phyloP scores from a whole-genome alignment of 2,888 invertebrate species.

The Drosophila austrosaltans region DNA sequence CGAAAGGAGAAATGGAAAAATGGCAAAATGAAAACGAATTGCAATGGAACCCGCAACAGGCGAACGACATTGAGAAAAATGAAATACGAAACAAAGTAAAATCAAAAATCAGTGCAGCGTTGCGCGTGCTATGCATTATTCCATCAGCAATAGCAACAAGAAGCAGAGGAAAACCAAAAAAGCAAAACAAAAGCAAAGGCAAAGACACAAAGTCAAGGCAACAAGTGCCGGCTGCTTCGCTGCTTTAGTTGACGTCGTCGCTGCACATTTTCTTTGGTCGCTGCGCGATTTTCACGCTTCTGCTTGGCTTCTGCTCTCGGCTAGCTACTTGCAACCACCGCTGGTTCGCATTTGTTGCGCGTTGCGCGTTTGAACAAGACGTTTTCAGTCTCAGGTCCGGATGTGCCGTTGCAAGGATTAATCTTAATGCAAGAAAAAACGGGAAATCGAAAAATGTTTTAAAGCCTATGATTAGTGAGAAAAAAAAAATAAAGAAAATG shows the following conservation, averaged over 20 bases:
- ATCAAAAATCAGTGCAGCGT: conserved; percentile 62
- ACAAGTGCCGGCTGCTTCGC: conserved; percentile 33
- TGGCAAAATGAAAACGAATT: conserved; percentile 16
- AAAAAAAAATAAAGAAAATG: conserved; percentile 26
- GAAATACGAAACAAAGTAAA: conserved; percentile 19
- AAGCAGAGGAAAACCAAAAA: conserved; percentile 16
- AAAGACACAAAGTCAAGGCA: conserved; percentile 69
- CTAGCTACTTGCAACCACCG: conserved; percentile 4
- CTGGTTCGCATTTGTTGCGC: conserved; percentile 51
- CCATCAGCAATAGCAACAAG: conserved; percentile 18
- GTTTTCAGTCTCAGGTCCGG: conserved; percentile 36
- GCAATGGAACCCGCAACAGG: conserved; percentile 39
- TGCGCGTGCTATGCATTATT: conserved; percentile 58
- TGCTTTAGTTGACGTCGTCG: conserved; percentile 14
- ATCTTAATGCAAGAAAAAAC: conserved; percentile 21
- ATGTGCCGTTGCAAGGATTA: conserved; percentile 22
- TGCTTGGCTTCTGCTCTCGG: conserved; percentile 1
- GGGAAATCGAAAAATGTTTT: conserved; percentile 15
- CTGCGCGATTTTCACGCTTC: conserved; percentile 32
- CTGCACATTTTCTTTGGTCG: conserved; percentile 40
- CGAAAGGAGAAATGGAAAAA: background rate
- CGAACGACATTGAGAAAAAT: conserved; percentile 42
- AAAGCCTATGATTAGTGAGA: conserved; percentile 28
- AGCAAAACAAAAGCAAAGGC: conserved; percentile 24
- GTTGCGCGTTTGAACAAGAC: conserved; percentile 60